Evolutionary conservation across 1,140 invertebrate genomes (phyloP), one percentile per base, ranked within the genome.

Genomic region (Samia ricini): DNA sequence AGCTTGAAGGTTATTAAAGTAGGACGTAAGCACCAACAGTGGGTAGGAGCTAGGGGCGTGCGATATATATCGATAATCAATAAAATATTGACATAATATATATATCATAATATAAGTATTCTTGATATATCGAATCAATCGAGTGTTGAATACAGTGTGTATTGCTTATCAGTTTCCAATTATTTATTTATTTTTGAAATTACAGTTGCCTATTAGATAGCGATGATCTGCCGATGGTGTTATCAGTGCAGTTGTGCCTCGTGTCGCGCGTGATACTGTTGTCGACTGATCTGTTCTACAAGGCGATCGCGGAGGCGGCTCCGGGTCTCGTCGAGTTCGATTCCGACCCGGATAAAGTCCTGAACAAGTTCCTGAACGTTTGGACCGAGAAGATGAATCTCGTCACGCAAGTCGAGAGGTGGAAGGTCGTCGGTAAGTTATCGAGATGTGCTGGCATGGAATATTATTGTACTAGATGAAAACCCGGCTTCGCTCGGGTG

Each of bases 341-440:
- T 50, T 86, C 77, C 0, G 88, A 92, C 56, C 85, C 83, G 0
- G 88, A 84, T 6, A 93, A 94, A 65, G 91, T 97, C 20, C 85
- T 98, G 20, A 92, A 92, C 19, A 91, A 92, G 64, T 90, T 99
- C 2, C 83, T 98, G 24, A 93, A 94, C 67, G 91, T 94, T 4
- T 97, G 96, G 95, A 92, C 96, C n/a, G 92, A 94, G 63, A 95
- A 94, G 81, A 95, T 98, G 92, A 93, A 95, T 22, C 87, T 94
- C 52, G 94, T 97, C 0, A 93, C 94, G 0, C 94, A 97, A 70
- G 91, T 93, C 0, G 96, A 97, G 74, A 93, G 94, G 78, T 93
- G 94, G 68, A 99, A 99, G 86, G 89, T 97, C 12, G 93, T 95
- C 66, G 94, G 93, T 85, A 67, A 79, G 84, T 82, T 2, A 2